Conservation (phyloP, 1,140 invertebrate genomes). For the Neuroterus valhalla region DNA sequence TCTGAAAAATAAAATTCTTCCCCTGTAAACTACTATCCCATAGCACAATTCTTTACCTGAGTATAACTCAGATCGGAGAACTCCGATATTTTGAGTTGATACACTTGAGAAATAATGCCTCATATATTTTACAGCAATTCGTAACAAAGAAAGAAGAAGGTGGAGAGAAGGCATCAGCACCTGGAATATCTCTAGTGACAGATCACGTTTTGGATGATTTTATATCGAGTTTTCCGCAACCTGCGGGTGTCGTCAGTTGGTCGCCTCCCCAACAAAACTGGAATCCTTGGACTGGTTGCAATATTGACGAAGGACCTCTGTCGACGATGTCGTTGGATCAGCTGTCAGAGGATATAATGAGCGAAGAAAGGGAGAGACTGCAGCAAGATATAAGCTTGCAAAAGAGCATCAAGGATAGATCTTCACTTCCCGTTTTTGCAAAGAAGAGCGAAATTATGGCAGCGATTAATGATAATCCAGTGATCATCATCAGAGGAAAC, state of each 20-base stretch:
- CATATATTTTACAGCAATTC: neutral
- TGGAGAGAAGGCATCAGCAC: constrained; percentile 42
- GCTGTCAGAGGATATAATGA: constrained; percentile 86
- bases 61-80: no score
- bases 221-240: constrained; percentile 75
- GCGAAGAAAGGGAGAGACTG: constrained; percentile 78
- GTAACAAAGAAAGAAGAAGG: constrained; percentile 16
- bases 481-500: constrained; percentile 92
- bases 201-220: constrained; percentile 81
- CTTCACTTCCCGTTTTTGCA: constrained; percentile 84
- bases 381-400: constrained; percentile 79
- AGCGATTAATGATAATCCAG: constrained; percentile 89
- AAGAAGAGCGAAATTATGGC: constrained; percentile 86
- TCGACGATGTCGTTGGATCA: constrained; percentile 86
- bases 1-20: no score
- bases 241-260: constrained; percentile 93
- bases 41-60: no score
- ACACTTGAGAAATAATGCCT: no score
- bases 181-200: constrained; percentile 76
- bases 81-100: no score
- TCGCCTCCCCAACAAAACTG: constrained; percentile 95
- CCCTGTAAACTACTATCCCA: no score
- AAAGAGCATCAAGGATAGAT: constrained; percentile 81
- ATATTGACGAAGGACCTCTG: constrained; percentile 95
- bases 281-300: constrained; percentile 96